phyloP scores from a whole-genome alignment of 2,113 vertebrate genomes.

The Scatophagus argus region DNA sequence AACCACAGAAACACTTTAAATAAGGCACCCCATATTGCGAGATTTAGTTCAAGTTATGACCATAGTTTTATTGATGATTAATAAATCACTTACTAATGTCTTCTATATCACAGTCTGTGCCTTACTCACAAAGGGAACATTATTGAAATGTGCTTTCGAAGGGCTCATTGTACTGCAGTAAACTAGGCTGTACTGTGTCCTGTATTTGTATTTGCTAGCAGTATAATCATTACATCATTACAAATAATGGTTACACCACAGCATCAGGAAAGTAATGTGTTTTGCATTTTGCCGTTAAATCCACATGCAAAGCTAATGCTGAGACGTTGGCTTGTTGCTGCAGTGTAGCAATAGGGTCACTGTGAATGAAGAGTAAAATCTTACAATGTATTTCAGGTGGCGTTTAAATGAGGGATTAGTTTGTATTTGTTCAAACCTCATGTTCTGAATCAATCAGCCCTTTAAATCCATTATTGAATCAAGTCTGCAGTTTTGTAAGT shows the following conservation, averaged over 20 bases:
- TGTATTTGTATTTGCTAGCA: neutral
- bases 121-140: neutral
- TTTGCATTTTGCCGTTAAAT: neutral
- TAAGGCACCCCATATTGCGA: neutral
- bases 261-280: neutral
- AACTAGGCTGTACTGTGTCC: neutral
- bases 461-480: too few species aligned
- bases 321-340: neutral
- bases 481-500: neutral
- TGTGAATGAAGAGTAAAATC: too few species aligned
- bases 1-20: neutral
- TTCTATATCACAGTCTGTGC: neutral
- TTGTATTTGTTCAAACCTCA: too few species aligned
- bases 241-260: neutral
- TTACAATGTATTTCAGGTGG: too few species aligned
- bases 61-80: neutral
- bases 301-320: neutral
- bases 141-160: neutral
- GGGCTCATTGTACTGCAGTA: neutral
- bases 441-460: too few species aligned
- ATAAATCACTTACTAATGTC: neutral
- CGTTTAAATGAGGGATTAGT: too few species aligned
- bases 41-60: neutral
- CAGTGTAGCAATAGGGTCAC: neutral
- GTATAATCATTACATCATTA: neutral